phyloP scores from a whole-genome alignment of 2,797 vertebrate species.

The Sylvilagus floridanus region DNA sequence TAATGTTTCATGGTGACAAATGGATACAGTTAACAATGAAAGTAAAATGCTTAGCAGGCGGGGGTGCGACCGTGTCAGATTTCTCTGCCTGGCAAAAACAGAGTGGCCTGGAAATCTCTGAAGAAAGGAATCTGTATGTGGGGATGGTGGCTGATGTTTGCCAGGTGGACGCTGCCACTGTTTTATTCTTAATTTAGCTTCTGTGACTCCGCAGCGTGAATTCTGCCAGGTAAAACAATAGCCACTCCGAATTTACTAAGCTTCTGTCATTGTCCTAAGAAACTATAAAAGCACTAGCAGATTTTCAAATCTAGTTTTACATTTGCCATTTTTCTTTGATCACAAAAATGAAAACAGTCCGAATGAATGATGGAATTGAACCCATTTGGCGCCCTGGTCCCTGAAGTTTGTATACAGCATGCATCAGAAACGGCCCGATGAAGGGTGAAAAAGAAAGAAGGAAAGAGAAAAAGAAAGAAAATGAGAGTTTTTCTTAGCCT shows the following conservation, averaged over 20 bases:
- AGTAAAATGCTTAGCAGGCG: slow-evolving; percentile 76
- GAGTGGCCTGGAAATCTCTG: slow-evolving; percentile 40
- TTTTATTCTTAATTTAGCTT: slow-evolving; percentile 39
- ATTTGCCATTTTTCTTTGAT: slow-evolving; percentile 10
- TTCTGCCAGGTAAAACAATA: slow-evolving; percentile 38
- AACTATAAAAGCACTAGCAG: slow-evolving; percentile 21
- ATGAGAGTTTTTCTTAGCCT: neutral
- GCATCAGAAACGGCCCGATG: slow-evolving; percentile 43
- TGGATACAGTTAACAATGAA: slow-evolving; percentile 74
- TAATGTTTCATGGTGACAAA: slow-evolving; percentile 75
- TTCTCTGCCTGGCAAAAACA: slow-evolving; percentile 61
- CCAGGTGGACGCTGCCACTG: neutral
- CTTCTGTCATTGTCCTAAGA: neutral
- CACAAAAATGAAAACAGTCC: neutral
- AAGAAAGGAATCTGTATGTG: slow-evolving; percentile 26
- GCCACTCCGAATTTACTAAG: slow-evolving; percentile 48
- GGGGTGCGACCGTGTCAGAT: slow-evolving; percentile 63
- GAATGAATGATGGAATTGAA: slow-evolving; percentile 13
- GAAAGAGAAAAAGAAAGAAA: neutral
- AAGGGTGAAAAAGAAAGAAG: neutral
- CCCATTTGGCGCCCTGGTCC: neutral
- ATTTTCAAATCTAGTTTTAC: slow-evolving; percentile 43
- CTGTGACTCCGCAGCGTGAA: neutral
- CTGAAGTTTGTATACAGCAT: slow-evolving; percentile 6
- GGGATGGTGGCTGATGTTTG: neutral